Evolutionary conservation across 1,140 invertebrate genomes (phyloP).

Genomic region (Drosophila arawakana): DNA sequence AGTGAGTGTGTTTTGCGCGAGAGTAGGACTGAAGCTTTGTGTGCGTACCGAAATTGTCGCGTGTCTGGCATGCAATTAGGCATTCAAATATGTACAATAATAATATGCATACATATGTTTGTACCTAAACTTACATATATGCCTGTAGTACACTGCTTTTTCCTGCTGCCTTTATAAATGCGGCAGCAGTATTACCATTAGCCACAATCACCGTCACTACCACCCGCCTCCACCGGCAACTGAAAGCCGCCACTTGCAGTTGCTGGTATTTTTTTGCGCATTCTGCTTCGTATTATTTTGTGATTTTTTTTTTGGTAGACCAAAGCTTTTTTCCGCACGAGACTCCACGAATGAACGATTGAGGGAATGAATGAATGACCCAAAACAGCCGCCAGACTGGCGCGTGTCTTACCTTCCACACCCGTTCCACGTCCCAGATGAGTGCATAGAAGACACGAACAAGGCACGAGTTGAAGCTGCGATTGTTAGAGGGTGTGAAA

Average conservation of each 20-base stretch:
- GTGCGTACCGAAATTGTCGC: slow-evolving; percentile 63
- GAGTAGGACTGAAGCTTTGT: slow-evolving; percentile 28
- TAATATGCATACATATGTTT: slow-evolving; percentile 1
- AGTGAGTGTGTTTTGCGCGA: slow-evolving; percentile 17
- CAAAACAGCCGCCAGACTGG: slow-evolving; percentile 52
- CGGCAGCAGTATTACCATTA: neutral
- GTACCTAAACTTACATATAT: slow-evolving; percentile 2
- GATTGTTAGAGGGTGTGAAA: slow-evolving; percentile 55
- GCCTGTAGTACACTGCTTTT: slow-evolving; percentile 27
- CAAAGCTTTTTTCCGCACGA: slow-evolving; percentile 47
- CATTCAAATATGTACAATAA: slow-evolving; percentile 59
- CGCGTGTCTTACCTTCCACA: slow-evolving; percentile 46
- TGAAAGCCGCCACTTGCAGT: slow-evolving; percentile 15
- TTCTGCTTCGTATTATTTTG: slow-evolving; percentile 39
- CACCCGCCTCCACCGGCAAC: slow-evolving; percentile 27
- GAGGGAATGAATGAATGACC: slow-evolving; percentile 48
- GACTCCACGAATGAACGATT: slow-evolving; percentile 35
- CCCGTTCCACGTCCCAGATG: slow-evolving; percentile 22
- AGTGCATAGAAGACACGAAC: slow-evolving; percentile 23
- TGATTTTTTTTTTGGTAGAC: slow-evolving; percentile 8
- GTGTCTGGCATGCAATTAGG: slow-evolving; percentile 81
- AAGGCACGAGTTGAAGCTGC: slow-evolving; percentile 41
- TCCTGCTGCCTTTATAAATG: slow-evolving; percentile 10
- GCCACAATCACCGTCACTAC: neutral
- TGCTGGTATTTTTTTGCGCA: slow-evolving; percentile 45